Conservation (phyloP, 2,888 invertebrate genomes). For the Coelogynopora nodosa region DNA sequence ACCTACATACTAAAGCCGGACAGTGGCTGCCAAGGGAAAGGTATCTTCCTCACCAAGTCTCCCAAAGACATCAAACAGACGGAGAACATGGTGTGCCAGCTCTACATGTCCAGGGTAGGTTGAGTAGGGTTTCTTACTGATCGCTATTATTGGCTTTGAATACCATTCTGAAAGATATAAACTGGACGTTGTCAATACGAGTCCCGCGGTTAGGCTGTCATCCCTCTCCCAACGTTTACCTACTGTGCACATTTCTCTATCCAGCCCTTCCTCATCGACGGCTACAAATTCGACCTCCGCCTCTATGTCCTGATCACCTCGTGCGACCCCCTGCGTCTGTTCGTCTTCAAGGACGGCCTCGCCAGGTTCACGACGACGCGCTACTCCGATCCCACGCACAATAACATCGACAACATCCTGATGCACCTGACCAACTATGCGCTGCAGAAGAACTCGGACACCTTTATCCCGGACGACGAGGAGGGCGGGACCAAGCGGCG, state of each 20-base stretch:
- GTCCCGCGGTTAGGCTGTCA: too few relatives aligned
- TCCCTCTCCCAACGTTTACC: too few relatives aligned
- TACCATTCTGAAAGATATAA: too few relatives aligned
- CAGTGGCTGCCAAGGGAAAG: constrained; percentile 81
- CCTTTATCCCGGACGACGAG: constrained; percentile 77
- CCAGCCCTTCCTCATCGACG: constrained; percentile 80
- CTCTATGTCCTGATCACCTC: constrained; percentile 83
- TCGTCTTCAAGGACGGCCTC: constrained; percentile 84
- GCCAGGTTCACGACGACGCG: constrained; percentile 82
- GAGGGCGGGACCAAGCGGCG: constrained; percentile 76
- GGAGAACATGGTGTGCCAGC: constrained; percentile 82
- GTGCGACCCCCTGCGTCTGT: constrained; percentile 81
- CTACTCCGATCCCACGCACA: constrained; percentile 76
- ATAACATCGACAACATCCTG: constrained; percentile 78
- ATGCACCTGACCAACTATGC: constrained; percentile 94
- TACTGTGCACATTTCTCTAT: too few relatives aligned
- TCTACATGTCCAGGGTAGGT: constrained; percentile 65
- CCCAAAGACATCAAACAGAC: constrained; percentile 74
- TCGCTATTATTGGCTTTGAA: too few relatives aligned
- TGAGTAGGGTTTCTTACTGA: too few relatives aligned
- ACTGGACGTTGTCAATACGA: too few relatives aligned
- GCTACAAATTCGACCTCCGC: constrained; percentile 85
- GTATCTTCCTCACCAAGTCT: constrained; percentile 78
- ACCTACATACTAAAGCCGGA: constrained; percentile 85
- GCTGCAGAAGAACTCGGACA: constrained; percentile 81